Conservation (phyloP, 2,888 invertebrate species). For the Hanleya hanleyi region DNA sequence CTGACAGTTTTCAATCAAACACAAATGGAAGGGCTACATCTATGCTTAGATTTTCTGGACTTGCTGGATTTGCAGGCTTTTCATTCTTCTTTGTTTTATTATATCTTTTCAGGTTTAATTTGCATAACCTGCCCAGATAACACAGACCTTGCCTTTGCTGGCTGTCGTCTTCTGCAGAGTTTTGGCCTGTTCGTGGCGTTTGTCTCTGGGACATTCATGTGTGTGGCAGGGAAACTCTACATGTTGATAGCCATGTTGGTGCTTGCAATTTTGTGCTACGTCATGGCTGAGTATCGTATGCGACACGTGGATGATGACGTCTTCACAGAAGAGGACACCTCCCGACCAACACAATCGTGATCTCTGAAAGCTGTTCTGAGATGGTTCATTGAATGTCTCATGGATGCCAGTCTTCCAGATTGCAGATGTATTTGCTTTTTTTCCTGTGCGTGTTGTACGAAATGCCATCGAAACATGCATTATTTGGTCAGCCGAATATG, state of each 20-base stretch:
- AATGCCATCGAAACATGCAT: no score
- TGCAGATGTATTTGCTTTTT: no score
- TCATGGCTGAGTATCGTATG: slow-evolving; percentile 68
- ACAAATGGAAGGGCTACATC: neutral
- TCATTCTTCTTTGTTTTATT: neutral
- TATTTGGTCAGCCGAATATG: no score
- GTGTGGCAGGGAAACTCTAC: slow-evolving; percentile 66
- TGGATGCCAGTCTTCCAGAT: no score
- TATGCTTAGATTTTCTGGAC: neutral
- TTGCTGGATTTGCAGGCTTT: neutral
- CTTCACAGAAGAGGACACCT: slow-evolving; percentile 2
- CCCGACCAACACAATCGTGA: slow-evolving; percentile 6
- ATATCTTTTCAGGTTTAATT: slow-evolving; percentile 62
- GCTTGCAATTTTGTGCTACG: slow-evolving; percentile 69
- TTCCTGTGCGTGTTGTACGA: no score
- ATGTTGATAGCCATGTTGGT: slow-evolving; percentile 67
- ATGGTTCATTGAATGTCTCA: no score
- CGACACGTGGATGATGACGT: slow-evolving; percentile 51
- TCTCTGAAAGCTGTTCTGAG: no score
- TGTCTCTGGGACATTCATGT: slow-evolving; percentile 61
- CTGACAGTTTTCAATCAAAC: neutral
- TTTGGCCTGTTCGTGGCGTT: slow-evolving; percentile 69
- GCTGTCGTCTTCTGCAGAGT: slow-evolving; percentile 70
- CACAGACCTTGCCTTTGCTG: slow-evolving; percentile 71
- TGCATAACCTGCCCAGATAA: slow-evolving; percentile 69